Base-by-base conservation (phyloP, 64 coral and sea anemone species). In the Platygyra sinensis region DNA sequence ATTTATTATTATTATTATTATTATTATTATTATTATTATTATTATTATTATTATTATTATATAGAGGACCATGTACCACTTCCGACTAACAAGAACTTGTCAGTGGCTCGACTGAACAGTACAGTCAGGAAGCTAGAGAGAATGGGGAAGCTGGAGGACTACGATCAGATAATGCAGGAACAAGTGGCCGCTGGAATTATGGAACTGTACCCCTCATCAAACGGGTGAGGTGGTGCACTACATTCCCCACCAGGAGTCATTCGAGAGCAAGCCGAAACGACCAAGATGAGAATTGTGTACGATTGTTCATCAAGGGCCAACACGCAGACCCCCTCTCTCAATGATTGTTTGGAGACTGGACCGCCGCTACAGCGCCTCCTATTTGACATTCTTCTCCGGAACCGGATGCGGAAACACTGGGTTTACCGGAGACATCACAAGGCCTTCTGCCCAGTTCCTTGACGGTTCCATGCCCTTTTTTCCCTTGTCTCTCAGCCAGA, bases 311-410 rank as follows among this genome's bases (percentile, higher is more conserved):
- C 71, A 55, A 92, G 65, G 60, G 55, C 69, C 72, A 69, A 86
- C 73, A 78, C 46, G 22, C 72, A 92, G 59, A 84, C 46, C 90
- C 71, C 80, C 38, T 92, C 90, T 74, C 67, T 88, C 20, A 93
- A 93, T 46, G 86, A 93, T 54, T 93, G 91, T 61, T 52, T 92
- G 76, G 82, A 92, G 62, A 67, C 64, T 8, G 90, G 90, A 73
- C 91, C 91, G 15, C 85, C 91, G 25, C 67, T 93, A 22, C 91
- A 93, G 87, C 85, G 76, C 39, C 28, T 79, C 62, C 64, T 93
- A 67, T 93, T 86, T 67, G 86, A 93, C 62, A 93, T 87, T 30
- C 62, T 93, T 18, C 57, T 93, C 2, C 50, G 69, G 20, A 88
- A 93, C 61, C 71, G 91, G 63, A 78, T 87, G 84, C 38, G 79